phyloP scores from a whole-genome alignment of 1,140 invertebrate genomes.

The Trichonephila clavata region DNA sequence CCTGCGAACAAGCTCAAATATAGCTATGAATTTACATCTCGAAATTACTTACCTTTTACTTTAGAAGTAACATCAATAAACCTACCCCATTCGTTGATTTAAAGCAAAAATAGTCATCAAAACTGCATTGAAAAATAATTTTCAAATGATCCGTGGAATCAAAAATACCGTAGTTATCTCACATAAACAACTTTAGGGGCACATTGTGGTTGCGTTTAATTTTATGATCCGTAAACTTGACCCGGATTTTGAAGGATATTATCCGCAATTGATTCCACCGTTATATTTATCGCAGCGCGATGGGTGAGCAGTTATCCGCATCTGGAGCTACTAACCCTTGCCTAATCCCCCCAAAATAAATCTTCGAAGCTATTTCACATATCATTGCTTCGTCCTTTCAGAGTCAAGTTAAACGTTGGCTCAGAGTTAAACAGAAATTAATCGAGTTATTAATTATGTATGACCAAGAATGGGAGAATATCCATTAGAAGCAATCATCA shows the following conservation, averaged over 20 bases:
- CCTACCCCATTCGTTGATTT: no score
- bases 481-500: constrained; percentile 30
- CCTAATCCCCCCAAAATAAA: constrained; percentile 48
- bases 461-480: constrained; percentile 48
- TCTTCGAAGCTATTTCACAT: constrained; percentile 45
- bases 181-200: not conserved
- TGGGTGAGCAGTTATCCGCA: constrained; percentile 23
- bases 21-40: no score
- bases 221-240: constrained; percentile 65
- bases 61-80: no score
- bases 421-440: constrained; percentile 59
- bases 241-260: constrained; percentile 46
- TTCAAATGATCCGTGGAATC: not conserved
- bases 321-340: constrained; percentile 36
- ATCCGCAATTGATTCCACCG: constrained; percentile 27
- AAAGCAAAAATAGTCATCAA: not conserved
- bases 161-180: not conserved
- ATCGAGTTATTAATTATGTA: constrained; percentile 59
- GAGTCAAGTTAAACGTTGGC: constrained; percentile 3
- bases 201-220: not conserved
- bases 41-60: no score
- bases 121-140: not conserved
- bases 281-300: constrained; percentile 23
- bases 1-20: no score
- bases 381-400: constrained; percentile 34